Percentiles rank a stretch among this genome's conserved stretches.
These are phyloP conservation scores for Gambusia yucatana DNA, from an alignment of 2,797 vertebrate genomes.

Conservation along the genomic window DNA sequence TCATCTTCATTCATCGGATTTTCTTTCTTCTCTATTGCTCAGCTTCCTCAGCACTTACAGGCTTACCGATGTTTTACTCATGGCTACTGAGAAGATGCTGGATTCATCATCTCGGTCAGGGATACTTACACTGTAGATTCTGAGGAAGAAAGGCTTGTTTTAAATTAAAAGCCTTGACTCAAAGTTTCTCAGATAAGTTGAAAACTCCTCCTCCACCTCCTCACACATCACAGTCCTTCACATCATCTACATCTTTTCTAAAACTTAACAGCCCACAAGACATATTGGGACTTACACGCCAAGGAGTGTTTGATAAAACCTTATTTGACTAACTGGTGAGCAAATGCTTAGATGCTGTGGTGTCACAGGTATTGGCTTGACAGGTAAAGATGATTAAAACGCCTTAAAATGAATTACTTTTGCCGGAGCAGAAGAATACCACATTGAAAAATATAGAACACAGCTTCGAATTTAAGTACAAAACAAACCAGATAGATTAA, in stretches of 20 bases:
- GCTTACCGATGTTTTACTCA: slow-evolving; percentile 24
- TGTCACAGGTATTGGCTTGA: background rate
- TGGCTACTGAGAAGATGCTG: slow-evolving; percentile 12
- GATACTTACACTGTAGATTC: slow-evolving; percentile 14
- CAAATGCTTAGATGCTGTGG: background rate
- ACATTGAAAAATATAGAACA: background rate
- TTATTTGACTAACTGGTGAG: background rate
- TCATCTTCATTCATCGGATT: slow-evolving; percentile 47
- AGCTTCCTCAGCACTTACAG: slow-evolving; percentile 35
- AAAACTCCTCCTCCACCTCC: slow-evolving; percentile 8
- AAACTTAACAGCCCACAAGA: slow-evolving; percentile 10
- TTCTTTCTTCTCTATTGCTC: slow-evolving; percentile 26
- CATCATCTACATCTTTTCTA: background rate
- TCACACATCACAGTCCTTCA: background rate
- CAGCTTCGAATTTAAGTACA: background rate
- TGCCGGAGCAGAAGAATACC: background rate
- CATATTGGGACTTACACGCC: background rate
- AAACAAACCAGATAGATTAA: background rate
- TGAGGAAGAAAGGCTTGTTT: slow-evolving; percentile 24
- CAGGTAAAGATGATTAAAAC: background rate
- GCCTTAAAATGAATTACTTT: background rate
- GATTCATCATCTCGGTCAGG: slow-evolving; percentile 27
- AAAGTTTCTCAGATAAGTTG: background rate
- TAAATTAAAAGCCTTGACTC: slow-evolving; percentile 11
- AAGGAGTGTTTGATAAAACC: slow-evolving; percentile 3